phyloP scores from a whole-genome alignment of 2,888 invertebrate species.

The Petrophora chlorosata region DNA sequence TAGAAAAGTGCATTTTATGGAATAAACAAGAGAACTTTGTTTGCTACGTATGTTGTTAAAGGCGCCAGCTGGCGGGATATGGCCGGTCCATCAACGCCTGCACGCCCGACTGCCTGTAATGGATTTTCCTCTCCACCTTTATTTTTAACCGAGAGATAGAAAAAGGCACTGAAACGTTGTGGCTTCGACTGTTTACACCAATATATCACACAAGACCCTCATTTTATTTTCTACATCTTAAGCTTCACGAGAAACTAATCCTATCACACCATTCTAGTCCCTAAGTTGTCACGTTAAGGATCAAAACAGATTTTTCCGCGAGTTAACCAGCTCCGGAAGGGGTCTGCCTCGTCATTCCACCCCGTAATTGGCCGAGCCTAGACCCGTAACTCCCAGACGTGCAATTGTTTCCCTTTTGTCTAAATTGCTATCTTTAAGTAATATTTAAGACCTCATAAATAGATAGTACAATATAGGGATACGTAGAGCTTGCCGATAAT shows the following conservation, averaged over 20 bases:
- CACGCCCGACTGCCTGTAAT: slow-evolving; percentile 13
- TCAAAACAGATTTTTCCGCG: slow-evolving; percentile 7
- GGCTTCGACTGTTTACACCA: slow-evolving; percentile 29
- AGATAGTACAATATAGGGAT: slow-evolving; percentile 12
- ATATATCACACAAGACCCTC: slow-evolving; percentile 33
- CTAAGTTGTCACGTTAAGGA: slow-evolving; percentile 4
- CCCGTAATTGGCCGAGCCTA: slow-evolving; percentile 26
- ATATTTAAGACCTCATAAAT: slow-evolving; percentile 31
- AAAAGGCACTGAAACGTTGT: slow-evolving; percentile 17
- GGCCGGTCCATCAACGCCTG: slow-evolving; percentile 8
- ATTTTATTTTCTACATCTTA: slow-evolving; percentile 29
- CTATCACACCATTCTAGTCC: slow-evolving; percentile 5
- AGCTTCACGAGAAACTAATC: slow-evolving; percentile 8
- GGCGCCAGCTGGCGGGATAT: background rate
- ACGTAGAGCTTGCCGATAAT: slow-evolving; percentile 19
- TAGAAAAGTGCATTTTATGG: background rate
- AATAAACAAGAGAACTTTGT: background rate
- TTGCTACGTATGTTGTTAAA: slow-evolving; percentile 2
- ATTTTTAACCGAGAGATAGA: slow-evolving; percentile 10
- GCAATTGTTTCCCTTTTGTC: slow-evolving; percentile 37
- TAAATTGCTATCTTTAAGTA: slow-evolving; percentile 36
- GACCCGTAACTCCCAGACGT: slow-evolving; percentile 28
- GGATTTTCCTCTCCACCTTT: slow-evolving; percentile 17
- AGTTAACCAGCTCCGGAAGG: slow-evolving; percentile 13
- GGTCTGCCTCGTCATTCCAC: slow-evolving; percentile 25